Base-by-base conservation (phyloP, 2,888 invertebrate genomes). In the Thymelicus acteon region DNA sequence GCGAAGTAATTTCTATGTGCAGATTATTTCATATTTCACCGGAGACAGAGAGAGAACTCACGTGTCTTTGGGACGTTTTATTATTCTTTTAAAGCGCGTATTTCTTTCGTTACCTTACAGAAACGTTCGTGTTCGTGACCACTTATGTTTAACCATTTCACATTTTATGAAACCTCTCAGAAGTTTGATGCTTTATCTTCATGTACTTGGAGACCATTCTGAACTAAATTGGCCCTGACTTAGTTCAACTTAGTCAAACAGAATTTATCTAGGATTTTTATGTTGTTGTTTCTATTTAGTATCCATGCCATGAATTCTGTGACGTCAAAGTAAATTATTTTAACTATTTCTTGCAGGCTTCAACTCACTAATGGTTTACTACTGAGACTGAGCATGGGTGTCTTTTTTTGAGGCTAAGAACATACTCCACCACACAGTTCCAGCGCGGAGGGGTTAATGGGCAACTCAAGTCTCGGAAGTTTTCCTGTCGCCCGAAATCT, bases 81-180 rank as follows among this genome's bases (percentile, higher is more conserved):
- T 54, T 62, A 68, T 68, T 67, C 52, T 61, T 67, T 67, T 68
- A 62, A 68, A 62, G 68, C 31, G 61, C 54, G 57, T 68, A 62
- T 62, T 62, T 62, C 61, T 62, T 62, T 57, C 52, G 40, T 67
- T 62, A 47, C 48, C 60, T 31, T 60, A 47, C 44, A 60, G 58
- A 58, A 58, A 39, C 58, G 54, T 31, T 44, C 44, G 54, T 31
- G 61, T 44, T 68, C 68, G 68, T 68, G 68, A 68, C 52, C 68
- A 68, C 68, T 68, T 62, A 68, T 68, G 63, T 69, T 52, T 69
- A 52, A 47, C 58, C 62, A 69, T 69, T 62, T 69, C 62, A 58
- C 62, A 68, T 68, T 69, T 69, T 69, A 69, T 58, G 69, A 69
- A 67, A 60, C 67, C 63, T 69, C 62, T 63, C 37, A 68, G 67